Evolutionary conservation across 1,140 invertebrate genomes (phyloP).

Genomic region (Yoshiicerus persimilis): DNA sequence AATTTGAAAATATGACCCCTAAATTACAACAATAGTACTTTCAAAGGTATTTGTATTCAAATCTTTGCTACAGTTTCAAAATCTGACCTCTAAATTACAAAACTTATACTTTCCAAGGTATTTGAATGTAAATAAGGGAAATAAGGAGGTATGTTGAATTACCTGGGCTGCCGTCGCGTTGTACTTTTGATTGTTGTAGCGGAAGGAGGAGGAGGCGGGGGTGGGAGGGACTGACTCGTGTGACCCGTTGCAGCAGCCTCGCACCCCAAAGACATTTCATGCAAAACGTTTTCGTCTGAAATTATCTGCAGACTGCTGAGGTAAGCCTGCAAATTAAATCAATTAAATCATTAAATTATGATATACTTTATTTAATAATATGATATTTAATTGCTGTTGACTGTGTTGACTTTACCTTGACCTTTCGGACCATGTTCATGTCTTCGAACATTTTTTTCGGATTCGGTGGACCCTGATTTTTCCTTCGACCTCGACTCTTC

Average conservation of each 20-base stretch:
- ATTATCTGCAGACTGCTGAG: slow-evolving; percentile 87
- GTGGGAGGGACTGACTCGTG: slow-evolving; percentile 54
- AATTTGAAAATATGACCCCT: no score
- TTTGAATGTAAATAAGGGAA: background rate
- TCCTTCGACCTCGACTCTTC: slow-evolving; percentile 22
- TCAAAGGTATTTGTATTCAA: no score
- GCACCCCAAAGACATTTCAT: slow-evolving; percentile 84
- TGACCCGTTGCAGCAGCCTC: slow-evolving; percentile 59
- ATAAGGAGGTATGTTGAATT: background rate
- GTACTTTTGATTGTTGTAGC: background rate
- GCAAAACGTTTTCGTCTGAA: slow-evolving; percentile 86
- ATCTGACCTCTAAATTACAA: no score
- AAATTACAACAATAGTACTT: no score
- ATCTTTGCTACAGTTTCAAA: no score
- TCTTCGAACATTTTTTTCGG: slow-evolving; percentile 99
- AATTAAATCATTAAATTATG: background rate
- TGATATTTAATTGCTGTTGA: no score
- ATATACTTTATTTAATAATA: no score
- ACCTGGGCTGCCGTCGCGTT: background rate
- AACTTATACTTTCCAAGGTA: no score
- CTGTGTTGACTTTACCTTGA: slow-evolving; percentile 12
- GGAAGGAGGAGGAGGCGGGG: background rate
- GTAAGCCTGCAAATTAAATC: slow-evolving; percentile 65
- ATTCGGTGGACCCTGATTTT: slow-evolving; percentile 73
- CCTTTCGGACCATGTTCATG: slow-evolving; percentile 54